phyloP scores from a whole-genome alignment of 2,797 vertebrate genomes.

The Lacerta bilineata region DNA sequence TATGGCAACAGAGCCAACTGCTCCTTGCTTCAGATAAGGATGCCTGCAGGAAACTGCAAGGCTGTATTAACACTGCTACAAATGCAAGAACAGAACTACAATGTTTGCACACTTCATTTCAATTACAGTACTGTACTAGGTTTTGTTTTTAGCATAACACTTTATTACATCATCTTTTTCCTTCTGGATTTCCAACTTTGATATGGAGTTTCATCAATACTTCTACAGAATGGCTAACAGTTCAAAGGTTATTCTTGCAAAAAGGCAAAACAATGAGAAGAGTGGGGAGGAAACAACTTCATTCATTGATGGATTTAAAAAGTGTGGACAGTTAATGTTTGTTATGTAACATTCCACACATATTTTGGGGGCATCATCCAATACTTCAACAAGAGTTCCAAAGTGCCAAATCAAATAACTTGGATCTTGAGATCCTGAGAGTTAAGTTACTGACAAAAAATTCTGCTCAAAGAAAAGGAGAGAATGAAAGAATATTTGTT shows the following conservation, averaged over 20 bases:
- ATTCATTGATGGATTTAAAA: neutral
- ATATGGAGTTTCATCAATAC: neutral
- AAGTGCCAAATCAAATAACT: neutral
- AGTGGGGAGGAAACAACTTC: constrained; percentile 14
- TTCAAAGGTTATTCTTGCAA: neutral
- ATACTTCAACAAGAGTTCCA: neutral
- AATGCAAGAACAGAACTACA: neutral
- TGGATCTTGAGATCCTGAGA: neutral
- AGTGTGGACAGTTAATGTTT: neutral
- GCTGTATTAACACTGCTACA: neutral
- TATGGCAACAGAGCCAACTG: neutral
- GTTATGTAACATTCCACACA: neutral
- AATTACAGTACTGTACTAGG: neutral
- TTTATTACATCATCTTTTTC: neutral
- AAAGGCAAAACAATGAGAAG: neutral
- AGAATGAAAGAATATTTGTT: neutral
- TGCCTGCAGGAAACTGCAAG: neutral
- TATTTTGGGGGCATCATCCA: neutral
- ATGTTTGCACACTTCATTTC: neutral
- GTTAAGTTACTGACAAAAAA: neutral
- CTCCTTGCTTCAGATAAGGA: neutral
- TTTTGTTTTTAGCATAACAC: neutral
- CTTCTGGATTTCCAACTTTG: neutral
- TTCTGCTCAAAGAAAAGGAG: neutral
- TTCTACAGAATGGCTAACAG: neutral